Conservation (phyloP, 1,140 invertebrate genomes). For the Mizuhopecten yessoensis region DNA sequence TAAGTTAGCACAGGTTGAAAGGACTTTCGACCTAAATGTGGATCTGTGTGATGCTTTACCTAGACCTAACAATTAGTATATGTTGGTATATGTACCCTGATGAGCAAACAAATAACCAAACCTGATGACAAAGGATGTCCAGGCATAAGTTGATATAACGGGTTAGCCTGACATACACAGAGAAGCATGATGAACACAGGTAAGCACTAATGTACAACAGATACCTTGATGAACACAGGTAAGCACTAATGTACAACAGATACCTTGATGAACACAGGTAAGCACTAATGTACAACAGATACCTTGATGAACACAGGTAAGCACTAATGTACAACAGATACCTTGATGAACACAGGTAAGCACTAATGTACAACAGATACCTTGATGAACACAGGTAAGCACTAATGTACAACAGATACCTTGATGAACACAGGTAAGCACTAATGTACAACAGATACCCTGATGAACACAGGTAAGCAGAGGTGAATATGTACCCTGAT, state of each 20-base stretch:
- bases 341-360: too few species aligned
- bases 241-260: not conserved
- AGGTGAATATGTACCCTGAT: too few species aligned
- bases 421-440: not conserved
- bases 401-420: not conserved
- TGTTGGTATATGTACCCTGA: not conserved
- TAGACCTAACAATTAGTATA: too few species aligned
- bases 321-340: not conserved
- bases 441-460: not conserved
- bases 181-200: not conserved
- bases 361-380: too few species aligned
- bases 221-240: not conserved
- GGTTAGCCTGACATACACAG: too few species aligned
- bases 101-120: too few species aligned
- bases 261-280: not conserved
- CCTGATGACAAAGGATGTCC: too few species aligned
- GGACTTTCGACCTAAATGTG: too few species aligned
- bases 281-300: too few species aligned
- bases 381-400: not conserved
- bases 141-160: too few species aligned
- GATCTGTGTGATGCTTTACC: too few species aligned
- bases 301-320: not conserved
- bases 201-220: not conserved
- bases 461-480: not conserved
- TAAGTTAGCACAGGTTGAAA: too few species aligned